Evolutionary conservation across 2,113 vertebrate genomes (phyloP).

Genomic region (Oncorhynchus kisutch): DNA sequence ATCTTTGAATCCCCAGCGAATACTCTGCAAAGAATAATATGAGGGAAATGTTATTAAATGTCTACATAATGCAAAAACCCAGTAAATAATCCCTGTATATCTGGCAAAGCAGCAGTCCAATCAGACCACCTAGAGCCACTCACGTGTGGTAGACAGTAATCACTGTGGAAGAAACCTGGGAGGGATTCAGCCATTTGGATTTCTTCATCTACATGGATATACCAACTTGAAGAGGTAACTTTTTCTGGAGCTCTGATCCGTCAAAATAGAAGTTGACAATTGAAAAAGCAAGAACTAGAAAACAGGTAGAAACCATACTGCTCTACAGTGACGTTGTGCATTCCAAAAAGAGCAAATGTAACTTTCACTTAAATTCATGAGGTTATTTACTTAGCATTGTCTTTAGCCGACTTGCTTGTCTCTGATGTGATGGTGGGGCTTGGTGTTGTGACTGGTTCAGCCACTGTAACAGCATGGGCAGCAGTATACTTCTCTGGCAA

Average conservation of each 20-base stretch:
- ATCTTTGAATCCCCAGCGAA: constrained; percentile 3
- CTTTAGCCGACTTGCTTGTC: not conserved
- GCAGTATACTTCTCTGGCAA: not conserved
- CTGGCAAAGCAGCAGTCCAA: too few species aligned
- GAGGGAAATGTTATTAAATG: not conserved
- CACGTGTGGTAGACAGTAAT: constrained; percentile 66
- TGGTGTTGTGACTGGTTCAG: not conserved
- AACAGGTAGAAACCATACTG: too few species aligned
- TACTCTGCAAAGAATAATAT: constrained; percentile 2
- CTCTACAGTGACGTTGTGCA: too few species aligned
- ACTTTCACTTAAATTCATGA: not conserved
- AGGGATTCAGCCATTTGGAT: constrained; percentile 62
- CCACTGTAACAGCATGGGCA: not conserved
- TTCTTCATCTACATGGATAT: constrained; percentile 57
- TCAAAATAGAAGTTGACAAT: not conserved
- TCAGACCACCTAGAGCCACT: not conserved
- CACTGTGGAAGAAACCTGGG: constrained; percentile 69
- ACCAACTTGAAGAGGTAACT: constrained; percentile 42
- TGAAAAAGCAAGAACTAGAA: not conserved
- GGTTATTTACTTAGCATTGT: not conserved
- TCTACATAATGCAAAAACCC: not conserved
- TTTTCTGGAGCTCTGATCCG: too few species aligned
- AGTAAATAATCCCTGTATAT: too few species aligned
- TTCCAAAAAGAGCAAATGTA: too few species aligned
- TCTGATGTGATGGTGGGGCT: not conserved